phyloP scores from a whole-genome alignment of 2,888 invertebrate genomes.

The Melieria crassipennis region DNA sequence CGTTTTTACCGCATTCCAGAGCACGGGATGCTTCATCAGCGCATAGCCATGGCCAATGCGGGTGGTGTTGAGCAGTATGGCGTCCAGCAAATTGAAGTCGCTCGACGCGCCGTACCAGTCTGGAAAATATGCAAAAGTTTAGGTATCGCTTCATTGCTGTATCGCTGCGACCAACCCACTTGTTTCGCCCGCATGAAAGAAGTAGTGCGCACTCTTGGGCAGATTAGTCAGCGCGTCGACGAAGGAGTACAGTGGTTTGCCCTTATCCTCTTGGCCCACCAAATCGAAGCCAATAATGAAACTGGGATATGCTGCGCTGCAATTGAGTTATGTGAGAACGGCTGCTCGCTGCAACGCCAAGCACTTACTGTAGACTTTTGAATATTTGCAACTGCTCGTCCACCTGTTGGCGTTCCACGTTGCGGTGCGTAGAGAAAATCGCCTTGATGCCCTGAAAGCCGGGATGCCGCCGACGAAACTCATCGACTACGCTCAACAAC shows the following conservation, averaged over 20 bases:
- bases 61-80: conserved; percentile 61
- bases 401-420: conserved; percentile 40
- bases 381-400: conserved; percentile 48
- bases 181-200: conserved; percentile 77
- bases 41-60: conserved; percentile 65
- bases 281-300: conserved; percentile 74
- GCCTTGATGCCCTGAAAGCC: conserved; percentile 71
- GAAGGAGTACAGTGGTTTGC: conserved; percentile 66
- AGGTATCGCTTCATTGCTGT: neutral
- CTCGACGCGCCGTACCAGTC: conserved; percentile 69
- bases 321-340: conserved; percentile 19
- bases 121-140: conserved; percentile 36
- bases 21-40: conserved; percentile 62
- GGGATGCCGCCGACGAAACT: conserved; percentile 68
- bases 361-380: conserved; percentile 55
- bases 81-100: conserved; percentile 71
- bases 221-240: conserved; percentile 49
- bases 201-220: conserved; percentile 66
- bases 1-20: conserved; percentile 59
- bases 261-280: conserved; percentile 75
- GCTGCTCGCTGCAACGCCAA: neutral
- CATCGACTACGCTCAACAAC: conserved; percentile 62
- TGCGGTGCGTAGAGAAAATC: conserved; percentile 66
- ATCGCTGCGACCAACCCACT: conserved; percentile 49
- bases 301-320: conserved; percentile 63